Base-by-base conservation (phyloP, 2,888 invertebrate species). In the Escarpia spicata region DNA sequence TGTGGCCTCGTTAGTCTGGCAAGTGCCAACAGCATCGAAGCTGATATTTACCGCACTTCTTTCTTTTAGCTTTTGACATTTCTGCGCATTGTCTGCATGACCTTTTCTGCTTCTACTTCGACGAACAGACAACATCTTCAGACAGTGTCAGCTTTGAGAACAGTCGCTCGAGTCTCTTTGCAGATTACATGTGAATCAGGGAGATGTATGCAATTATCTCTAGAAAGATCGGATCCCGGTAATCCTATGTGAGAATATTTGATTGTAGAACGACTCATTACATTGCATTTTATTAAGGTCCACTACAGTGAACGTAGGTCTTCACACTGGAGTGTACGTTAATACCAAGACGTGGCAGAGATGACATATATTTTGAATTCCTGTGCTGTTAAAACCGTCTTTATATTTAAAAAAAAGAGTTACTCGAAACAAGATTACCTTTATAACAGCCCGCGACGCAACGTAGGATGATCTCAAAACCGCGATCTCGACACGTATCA, bases 1-100 rank as follows among this genome's bases (percentile, higher is more conserved):
- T 98, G 98, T 96, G 98, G 99, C 12, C 97, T 99, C 91, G 98
- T 99, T 95, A 99, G 99, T 95, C 97, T 99, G 98, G 99, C 94
- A 90, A 97, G 97, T 97, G 92, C 10, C n/a, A 37, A 52, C 52
- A 1, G 52, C 52, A 52, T 2, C 9, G 52, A 52, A 52, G 52
- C 52, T 15, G 52, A 52, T 52, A 15, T 52, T 52, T 4, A 52
- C 15, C 52, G 52, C 52, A 52, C 52, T 9, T 52, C 52, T 52
- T 52, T 52, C 52, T 52, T 9, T 9, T 4, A 15, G 8, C 52
- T 75, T 26, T 26, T 75, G 26, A 75, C 75, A 75, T 75, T 60
- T 52, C 52, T 52, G 37, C 52, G 75, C n/a, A 4, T 75, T 26
- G 75, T 75, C 75, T 26, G 6, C 75, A 26, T 75, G 75, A n/a